Conservation (phyloP, 1,140 invertebrate species). For the Apis mellifera region DNA sequence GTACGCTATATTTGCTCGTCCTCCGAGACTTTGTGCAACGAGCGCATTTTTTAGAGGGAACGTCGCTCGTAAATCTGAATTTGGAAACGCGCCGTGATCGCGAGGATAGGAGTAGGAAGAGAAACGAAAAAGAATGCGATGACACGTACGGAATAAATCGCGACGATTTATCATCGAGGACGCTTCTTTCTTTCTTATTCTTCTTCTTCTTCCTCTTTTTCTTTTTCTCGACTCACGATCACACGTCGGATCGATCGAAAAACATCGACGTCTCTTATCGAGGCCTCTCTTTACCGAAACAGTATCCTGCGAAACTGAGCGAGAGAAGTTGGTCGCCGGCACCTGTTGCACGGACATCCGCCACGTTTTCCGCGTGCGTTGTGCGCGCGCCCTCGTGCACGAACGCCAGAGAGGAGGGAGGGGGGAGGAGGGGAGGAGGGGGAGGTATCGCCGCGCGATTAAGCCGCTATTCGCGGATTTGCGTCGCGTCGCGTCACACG, state of each 20-base stretch:
- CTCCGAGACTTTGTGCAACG: background rate
- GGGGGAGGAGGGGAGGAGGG: too few species aligned
- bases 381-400: conserved; percentile 2
- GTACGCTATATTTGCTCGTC: too few species aligned
- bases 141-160: conserved; percentile 37
- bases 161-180: conserved; percentile 34
- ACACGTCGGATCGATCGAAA: background rate
- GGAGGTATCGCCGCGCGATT: conserved; percentile 1
- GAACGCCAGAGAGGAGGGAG: background rate
- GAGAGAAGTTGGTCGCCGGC: conserved; percentile 68
- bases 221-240: too few species aligned
- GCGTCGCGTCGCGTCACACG: background rate
- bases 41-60: conserved; percentile 17
- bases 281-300: conserved; percentile 29
- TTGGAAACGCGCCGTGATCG: conserved; percentile 18
- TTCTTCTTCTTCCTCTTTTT: background rate
- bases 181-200: background rate
- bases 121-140: background rate
- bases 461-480: conserved; percentile 6
- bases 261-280: conserved; percentile 18
- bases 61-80: conserved; percentile 38
- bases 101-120: background rate
- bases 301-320: conserved; percentile 57
- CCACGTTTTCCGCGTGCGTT: conserved; percentile 63
- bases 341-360: conserved; percentile 79